Evolutionary conservation across 2,113 vertebrate species (phyloP).

Genomic region (Nycticryphes semicollaris): DNA sequence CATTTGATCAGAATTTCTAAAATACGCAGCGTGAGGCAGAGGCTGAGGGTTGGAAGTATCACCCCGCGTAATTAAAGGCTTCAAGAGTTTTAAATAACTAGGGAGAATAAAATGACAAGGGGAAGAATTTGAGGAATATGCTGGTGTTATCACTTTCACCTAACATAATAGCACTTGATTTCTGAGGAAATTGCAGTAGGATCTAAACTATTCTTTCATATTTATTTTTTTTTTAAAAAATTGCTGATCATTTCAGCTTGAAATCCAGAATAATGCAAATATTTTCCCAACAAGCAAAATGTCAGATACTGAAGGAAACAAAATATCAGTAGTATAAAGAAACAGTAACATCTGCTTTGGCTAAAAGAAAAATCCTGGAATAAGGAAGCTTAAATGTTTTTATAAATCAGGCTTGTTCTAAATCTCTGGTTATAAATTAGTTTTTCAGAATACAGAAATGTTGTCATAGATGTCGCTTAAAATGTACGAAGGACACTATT

Average conservation of each 20-base stretch:
- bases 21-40: not conserved
- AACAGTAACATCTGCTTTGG: conserved; percentile 17
- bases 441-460: not conserved
- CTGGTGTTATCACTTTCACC: not conserved
- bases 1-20: not conserved
- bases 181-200: not conserved
- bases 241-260: not conserved
- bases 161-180: not conserved
- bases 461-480: not conserved
- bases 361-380: not conserved
- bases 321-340: not conserved
- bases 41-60: not conserved
- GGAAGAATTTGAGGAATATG: not conserved
- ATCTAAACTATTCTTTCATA: not conserved
- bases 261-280: not conserved
- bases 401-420: not conserved
- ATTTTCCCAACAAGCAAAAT: conserved; percentile 6
- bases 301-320: not conserved
- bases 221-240: not conserved
- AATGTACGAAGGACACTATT: not conserved
- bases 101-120: not conserved
- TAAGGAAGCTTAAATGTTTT: not conserved
- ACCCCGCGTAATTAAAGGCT: not conserved
- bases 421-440: not conserved
- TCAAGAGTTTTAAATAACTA: not conserved